These are phyloP conservation scores for Arctia plantaginis DNA, from an alignment of 2,888 invertebrate species.

Conservation along the genomic window DNA sequence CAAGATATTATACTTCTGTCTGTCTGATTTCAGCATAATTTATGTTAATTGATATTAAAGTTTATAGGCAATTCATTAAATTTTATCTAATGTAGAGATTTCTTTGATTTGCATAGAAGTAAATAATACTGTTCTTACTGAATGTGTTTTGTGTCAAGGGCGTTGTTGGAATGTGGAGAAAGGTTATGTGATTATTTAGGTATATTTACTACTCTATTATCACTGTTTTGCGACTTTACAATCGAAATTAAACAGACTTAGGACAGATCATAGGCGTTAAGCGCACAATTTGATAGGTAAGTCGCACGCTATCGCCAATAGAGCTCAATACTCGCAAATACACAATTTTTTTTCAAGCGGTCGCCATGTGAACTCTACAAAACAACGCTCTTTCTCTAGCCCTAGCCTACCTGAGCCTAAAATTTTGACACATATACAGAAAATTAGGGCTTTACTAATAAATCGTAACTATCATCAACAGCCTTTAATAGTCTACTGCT, in stretches of 20 bases:
- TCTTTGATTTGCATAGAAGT: constrained; percentile 46
- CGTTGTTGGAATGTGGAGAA: constrained; percentile 45
- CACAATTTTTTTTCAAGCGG: too few species aligned
- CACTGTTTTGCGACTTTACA: background rate
- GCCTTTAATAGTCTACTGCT: too few species aligned
- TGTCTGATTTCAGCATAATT: constrained; percentile 27
- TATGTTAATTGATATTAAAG: constrained; percentile 41
- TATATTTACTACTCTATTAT: background rate
- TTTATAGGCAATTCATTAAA: constrained; percentile 43
- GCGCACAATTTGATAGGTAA: too few species aligned
- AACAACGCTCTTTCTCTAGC: too few species aligned
- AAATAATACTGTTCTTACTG: constrained; percentile 22
- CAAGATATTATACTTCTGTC: constrained; percentile 14
- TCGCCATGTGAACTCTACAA: too few species aligned
- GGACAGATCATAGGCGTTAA: too few species aligned
- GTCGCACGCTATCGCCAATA: too few species aligned
- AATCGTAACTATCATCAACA: too few species aligned
- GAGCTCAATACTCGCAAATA: too few species aligned
- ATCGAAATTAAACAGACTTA: background rate
- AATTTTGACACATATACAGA: too few species aligned
- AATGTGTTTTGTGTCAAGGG: constrained; percentile 45
- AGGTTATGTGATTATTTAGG: constrained; percentile 23
- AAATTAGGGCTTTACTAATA: too few species aligned
- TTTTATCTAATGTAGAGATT: constrained; percentile 38
- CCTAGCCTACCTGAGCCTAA: too few species aligned